Conservation (phyloP, 2,113 vertebrate species). For the Bos indicus region DNA sequence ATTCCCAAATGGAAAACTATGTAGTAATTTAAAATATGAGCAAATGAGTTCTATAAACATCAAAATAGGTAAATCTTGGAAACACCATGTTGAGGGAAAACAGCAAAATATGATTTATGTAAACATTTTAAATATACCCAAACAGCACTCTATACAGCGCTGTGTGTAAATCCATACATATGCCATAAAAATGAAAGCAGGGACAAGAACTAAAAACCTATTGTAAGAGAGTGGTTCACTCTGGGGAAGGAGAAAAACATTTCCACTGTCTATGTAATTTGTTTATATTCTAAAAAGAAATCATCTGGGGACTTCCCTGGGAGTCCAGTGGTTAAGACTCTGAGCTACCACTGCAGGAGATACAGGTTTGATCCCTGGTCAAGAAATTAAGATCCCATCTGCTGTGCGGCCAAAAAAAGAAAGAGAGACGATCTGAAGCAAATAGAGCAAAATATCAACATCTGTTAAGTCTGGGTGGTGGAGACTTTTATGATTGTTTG, state of each 20-base stretch:
- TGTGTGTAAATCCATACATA: background rate
- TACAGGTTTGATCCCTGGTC: background rate
- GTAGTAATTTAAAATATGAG: background rate
- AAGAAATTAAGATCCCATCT: background rate
- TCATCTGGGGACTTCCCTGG: background rate
- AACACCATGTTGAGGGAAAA: constrained; percentile 9
- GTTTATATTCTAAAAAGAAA: background rate
- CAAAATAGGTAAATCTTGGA: constrained; percentile 23
- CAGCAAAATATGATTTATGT: background rate
- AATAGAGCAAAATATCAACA: background rate
- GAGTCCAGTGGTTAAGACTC: background rate
- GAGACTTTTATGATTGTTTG: background rate
- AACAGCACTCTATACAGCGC: background rate
- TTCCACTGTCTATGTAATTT: background rate
- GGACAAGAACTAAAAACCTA: background rate
- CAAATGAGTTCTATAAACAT: background rate
- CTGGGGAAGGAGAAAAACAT: background rate
- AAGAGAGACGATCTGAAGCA: background rate
- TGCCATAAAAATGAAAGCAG: background rate
- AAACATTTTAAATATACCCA: background rate
- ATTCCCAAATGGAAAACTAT: background rate
- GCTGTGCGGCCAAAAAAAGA: rapidly evolving
- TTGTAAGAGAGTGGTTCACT: background rate
- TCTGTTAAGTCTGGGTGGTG: background rate
- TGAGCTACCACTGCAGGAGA: background rate